A percentile compares a stretch with the other conserved stretches of the same genome.
phyloP scores from a whole-genome alignment of 2,113 vertebrate genomes.

The Morone chrysops region DNA sequence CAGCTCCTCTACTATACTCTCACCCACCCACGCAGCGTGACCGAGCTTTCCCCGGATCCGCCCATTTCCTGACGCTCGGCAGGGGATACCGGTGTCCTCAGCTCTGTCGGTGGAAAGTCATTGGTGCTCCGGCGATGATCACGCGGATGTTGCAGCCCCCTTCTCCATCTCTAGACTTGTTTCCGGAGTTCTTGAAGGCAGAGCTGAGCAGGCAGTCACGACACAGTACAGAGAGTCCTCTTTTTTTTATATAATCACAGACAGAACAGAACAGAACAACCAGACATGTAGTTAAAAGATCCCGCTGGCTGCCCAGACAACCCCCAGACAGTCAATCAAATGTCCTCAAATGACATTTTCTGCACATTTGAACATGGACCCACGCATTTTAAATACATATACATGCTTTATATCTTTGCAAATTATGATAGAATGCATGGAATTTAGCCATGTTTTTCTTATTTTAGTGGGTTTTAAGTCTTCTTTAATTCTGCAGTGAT shows the following conservation, averaged over 20 bases:
- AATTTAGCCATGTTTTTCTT: neutral
- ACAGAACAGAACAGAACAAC: constrained; percentile 43
- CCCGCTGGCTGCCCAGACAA: constrained; percentile 46
- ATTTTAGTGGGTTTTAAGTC: neutral
- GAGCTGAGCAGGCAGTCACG: constrained; percentile 74
- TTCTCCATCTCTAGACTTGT: constrained; percentile 77
- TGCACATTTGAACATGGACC: neutral
- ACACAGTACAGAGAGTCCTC: constrained; percentile 43
- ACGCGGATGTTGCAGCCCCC: constrained; percentile 79
- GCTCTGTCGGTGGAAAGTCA: constrained; percentile 24
- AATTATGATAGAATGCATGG: neutral
- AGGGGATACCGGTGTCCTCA: constrained; percentile 80
- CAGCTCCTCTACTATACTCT: constrained; percentile 59
- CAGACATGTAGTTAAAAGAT: constrained; percentile 18
- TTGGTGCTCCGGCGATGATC: constrained; percentile 74
- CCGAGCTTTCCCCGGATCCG: constrained; percentile 81
- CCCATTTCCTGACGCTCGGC: constrained; percentile 71
- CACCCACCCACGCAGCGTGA: constrained; percentile 79
- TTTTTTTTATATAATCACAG: constrained; percentile 3
- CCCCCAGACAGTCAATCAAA: constrained; percentile 22
- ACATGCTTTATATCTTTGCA: neutral
- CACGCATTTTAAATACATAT: neutral
- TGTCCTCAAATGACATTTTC: constrained; percentile 17
- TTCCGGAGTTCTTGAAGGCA: constrained; percentile 84
- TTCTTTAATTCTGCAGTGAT: neutral